Evolutionary conservation across 1,140 invertebrate species (phyloP).

Genomic region (Coelopa frigida): DNA sequence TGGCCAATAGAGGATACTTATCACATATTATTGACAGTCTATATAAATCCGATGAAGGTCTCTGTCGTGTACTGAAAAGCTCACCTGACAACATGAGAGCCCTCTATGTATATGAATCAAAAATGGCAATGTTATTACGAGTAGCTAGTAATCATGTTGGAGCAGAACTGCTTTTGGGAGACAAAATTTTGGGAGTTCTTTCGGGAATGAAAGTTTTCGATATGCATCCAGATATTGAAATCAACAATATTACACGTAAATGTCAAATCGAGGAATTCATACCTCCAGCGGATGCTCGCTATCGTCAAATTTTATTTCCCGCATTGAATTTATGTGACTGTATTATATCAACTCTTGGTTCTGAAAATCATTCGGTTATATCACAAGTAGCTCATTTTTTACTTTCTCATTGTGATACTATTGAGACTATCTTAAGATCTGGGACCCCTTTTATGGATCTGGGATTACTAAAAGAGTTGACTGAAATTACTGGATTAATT

Average conservation of each 20-base stretch:
- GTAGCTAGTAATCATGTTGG: constrained; percentile 64
- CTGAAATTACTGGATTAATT: constrained; percentile 69
- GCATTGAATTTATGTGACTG: constrained; percentile 72
- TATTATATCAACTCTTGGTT: constrained; percentile 71
- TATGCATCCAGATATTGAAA: constrained; percentile 62
- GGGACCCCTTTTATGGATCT: constrained; percentile 56
- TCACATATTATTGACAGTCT: constrained; percentile 77
- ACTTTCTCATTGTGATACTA: constrained; percentile 70
- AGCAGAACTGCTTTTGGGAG: constrained; percentile 67
- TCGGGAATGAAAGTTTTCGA: constrained; percentile 72
- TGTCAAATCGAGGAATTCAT: constrained; percentile 48
- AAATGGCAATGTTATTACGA: constrained; percentile 72
- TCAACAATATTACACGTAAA: constrained; percentile 14
- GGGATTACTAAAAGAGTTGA: constrained; percentile 62
- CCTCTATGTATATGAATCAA: constrained; percentile 81
- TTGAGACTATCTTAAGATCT: constrained; percentile 65
- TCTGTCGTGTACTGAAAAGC: constrained; percentile 62
- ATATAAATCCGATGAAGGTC: constrained; percentile 62
- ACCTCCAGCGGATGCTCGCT: constrained; percentile 57
- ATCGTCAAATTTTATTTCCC: constrained; percentile 73
- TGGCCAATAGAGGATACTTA: constrained; percentile 73
- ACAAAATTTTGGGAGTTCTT: constrained; percentile 64
- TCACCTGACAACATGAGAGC: constrained; percentile 63
- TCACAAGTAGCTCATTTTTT: constrained; percentile 72
- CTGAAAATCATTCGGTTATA: constrained; percentile 71